Evolutionary conservation across 92 coral and sea anemone species (phyloP).

Genomic region (Phenganax subtilis): DNA sequence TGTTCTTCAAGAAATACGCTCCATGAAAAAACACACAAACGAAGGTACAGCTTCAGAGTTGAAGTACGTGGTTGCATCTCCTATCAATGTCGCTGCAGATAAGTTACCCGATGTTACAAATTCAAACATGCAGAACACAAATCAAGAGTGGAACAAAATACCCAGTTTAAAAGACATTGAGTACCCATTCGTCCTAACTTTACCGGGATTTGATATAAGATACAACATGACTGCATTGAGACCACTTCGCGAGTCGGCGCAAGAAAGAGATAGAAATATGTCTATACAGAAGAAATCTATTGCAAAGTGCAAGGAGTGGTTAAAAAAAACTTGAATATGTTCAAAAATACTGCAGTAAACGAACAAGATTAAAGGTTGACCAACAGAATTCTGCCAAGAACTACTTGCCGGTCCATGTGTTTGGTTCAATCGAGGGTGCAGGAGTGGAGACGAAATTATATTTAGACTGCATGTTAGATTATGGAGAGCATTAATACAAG

Average conservation of each 20-base stretch:
- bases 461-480: neutral
- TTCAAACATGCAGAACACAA: neutral
- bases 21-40: neutral
- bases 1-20: conserved; percentile 39
- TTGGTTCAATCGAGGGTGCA: neutral
- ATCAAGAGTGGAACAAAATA: neutral
- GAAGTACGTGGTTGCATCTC: neutral
- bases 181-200: conserved; percentile 25
- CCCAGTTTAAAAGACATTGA: conserved; percentile 10
- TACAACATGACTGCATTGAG: conserved; percentile 36
- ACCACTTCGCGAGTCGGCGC: conserved; percentile 25
- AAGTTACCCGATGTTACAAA: neutral
- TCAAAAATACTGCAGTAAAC: too few relatives aligned
- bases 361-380: neutral
- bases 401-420: neutral
- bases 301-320: conserved; percentile 38
- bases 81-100: neutral
- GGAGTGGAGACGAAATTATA: neutral
- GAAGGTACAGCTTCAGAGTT: neutral
- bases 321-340: conserved; percentile 15
- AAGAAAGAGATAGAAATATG: conserved; percentile 26
- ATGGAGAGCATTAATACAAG: neutral
- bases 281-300: conserved; percentile 28
- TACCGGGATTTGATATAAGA: conserved; percentile 42
- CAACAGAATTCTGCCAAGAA: neutral